Evolutionary conservation across 1,140 invertebrate species (phyloP), one percentile per base, ranked within the genome.

Genomic region (Hylaeus anthracinus): DNA sequence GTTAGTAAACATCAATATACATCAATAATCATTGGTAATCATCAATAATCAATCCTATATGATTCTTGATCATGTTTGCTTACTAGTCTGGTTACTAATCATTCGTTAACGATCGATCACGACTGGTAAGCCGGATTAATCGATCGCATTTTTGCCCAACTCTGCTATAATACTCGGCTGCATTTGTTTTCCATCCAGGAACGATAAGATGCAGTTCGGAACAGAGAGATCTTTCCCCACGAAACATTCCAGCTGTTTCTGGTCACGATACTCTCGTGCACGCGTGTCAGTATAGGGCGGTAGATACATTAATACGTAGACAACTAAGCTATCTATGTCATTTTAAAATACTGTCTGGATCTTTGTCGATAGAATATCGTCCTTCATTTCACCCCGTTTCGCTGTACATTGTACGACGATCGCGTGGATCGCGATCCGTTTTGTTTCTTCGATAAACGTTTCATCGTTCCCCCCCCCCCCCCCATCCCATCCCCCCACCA

Each of bases 291-390:
- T 41, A 9, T 55, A 65, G 64, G 63, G 51, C 2, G 51, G 61
- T 74, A 74, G 64, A 80, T 74, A 53, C 15, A 48, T 60, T 56
- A 79, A 69, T 80, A 79, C 77, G 63, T 61, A 80, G 55, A 80
- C 37, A 51, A 67, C 78, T 80, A 80, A 75, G 72, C 55, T 75
- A 80, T 43, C 78, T 80, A 75, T 56, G 78, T 67, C 76, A 66
- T 69, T 83, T 87, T 80, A 83, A 87, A 87, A 87, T 87, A 87
- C 86, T 87, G 86, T 81, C 81, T 78, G 86, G 81, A 87, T 85
- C 73, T 83, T 78, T 81, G 58, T 83, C 79, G 60, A 51, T 76
- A 74, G 67, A 66, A 55, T 70, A 67, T 72, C 45, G 56, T 53
- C 55, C 55, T 65, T 51, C 26, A 26, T 53, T 67, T 63, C 48